Conservation (phyloP, 2,888 invertebrate genomes). For the Octodonta nipae region DNA sequence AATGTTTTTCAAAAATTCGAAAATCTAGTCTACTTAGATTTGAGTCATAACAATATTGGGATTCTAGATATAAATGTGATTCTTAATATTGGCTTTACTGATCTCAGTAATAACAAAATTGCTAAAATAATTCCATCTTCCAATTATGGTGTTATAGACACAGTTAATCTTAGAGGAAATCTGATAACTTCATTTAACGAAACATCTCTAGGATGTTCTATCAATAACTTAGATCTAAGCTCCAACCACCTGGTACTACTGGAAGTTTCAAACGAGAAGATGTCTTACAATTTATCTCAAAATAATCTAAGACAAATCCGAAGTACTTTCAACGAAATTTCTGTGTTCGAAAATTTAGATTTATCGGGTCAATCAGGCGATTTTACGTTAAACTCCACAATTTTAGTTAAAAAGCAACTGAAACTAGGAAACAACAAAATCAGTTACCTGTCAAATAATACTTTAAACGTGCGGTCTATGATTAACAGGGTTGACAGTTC, state of each 20-base stretch:
- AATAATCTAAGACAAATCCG: conserved; percentile 2
- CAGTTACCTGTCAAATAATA: neutral
- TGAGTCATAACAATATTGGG: conserved; percentile 7
- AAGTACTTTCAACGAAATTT: neutral
- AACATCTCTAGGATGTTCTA: neutral
- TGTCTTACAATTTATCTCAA: conserved; percentile 3
- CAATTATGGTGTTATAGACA: neutral
- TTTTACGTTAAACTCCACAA: neutral
- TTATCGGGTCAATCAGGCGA: neutral
- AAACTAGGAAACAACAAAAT: neutral
- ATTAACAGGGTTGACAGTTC: neutral
- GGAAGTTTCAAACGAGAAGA: neutral
- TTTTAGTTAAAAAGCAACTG: neutral
- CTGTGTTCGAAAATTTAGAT: neutral
- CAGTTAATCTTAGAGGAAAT: conserved; percentile 8
- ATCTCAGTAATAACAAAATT: conserved; percentile 5
- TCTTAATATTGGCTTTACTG: neutral
- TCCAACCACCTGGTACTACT: conserved; percentile 4
- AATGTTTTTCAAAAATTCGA: conserved; percentile 3
- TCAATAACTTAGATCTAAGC: conserved; percentile 5
- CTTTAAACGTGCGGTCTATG: neutral
- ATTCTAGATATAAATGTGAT: conserved; percentile 7
- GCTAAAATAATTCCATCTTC: conserved; percentile 3
- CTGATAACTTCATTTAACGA: conserved; percentile 5
- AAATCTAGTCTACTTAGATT: conserved; percentile 1